Evolutionary conservation across 1,140 invertebrate genomes (phyloP).

Genomic region (Panonychus citri): DNA sequence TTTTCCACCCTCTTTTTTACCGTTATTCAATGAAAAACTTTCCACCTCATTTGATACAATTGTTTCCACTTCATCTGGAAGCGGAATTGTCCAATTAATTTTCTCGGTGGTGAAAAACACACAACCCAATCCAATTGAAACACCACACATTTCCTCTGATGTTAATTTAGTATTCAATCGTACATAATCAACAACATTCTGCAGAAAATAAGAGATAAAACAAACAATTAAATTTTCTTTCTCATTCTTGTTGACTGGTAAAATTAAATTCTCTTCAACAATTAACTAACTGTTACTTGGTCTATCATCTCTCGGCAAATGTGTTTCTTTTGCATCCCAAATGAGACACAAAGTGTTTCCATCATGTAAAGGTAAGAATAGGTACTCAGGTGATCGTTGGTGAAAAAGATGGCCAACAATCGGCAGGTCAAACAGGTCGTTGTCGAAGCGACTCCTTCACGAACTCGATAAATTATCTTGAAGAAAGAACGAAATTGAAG

Average conservation of each 20-base stretch:
- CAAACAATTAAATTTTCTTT: neutral
- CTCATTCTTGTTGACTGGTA: neutral
- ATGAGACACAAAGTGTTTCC: neutral
- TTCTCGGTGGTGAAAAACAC: neutral
- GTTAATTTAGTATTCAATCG: neutral
- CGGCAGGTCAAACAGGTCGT: slow-evolving; percentile 3
- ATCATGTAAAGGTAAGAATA: neutral
- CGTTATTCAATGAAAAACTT: neutral
- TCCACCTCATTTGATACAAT: neutral
- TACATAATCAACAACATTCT: slow-evolving; percentile 2
- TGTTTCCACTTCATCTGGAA: neutral
- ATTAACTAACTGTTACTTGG: neutral
- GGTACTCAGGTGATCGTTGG: neutral
- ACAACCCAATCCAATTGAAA: slow-evolving; percentile 3
- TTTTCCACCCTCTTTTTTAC: neutral
- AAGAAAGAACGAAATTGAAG: too few species aligned
- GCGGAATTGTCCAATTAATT: neutral
- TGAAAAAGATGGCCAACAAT: neutral
- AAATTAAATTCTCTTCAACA: neutral
- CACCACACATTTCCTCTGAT: slow-evolving; percentile 4
- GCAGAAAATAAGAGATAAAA: neutral
- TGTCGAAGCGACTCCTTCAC: slow-evolving; percentile 2
- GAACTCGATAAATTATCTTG: neutral
- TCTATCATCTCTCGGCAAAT: slow-evolving; percentile 6
- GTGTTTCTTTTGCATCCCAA: neutral